These are phyloP conservation scores for Cremastinae sp. DNA, from an alignment of 2,888 invertebrate species.

Conservation along the genomic window DNA sequence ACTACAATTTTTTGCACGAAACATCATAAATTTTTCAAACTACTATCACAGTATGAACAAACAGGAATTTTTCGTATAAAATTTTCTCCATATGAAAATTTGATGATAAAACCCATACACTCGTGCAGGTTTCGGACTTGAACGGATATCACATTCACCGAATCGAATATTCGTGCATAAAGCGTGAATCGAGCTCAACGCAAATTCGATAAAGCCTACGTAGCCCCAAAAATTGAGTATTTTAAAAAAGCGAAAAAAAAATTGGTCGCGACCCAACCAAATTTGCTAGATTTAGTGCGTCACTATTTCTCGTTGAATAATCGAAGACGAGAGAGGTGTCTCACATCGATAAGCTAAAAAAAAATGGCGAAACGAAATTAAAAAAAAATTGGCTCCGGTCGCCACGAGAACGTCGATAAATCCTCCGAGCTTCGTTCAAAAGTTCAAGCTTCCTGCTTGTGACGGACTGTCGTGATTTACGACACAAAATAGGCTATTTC, in stretches of 20 bases:
- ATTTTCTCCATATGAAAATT: constrained; percentile 1
- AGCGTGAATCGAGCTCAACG: background rate
- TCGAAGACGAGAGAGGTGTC: constrained; percentile 42
- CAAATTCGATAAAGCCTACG: constrained; percentile 8
- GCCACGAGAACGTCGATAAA: constrained; percentile 54
- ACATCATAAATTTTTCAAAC: background rate
- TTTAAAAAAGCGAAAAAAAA: constrained; percentile 9
- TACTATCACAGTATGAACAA: too few species aligned
- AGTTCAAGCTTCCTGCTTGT: constrained; percentile 56
- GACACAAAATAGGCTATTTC: constrained; percentile 53
- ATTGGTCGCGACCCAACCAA: constrained; percentile 9
- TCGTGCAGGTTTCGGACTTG: constrained; percentile 1
- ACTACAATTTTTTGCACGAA: background rate
- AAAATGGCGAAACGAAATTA: constrained; percentile 35
- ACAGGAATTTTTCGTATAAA: background rate
- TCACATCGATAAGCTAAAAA: constrained; percentile 32
- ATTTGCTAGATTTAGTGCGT: constrained; percentile 46
- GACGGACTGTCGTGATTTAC: constrained; percentile 61
- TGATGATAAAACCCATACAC: constrained; percentile 10
- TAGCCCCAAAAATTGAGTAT: constrained; percentile 2
- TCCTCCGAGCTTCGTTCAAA: constrained; percentile 52
- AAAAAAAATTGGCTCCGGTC: constrained; percentile 36
- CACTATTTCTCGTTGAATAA: constrained; percentile 35
- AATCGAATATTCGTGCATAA: constrained; percentile 24
- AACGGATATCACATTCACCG: constrained; percentile 32